Evolutionary conservation across 2,797 vertebrate genomes (phyloP), one percentile per base, ranked within the genome.

Genomic region (Alcedo quadribrachys): DNA sequence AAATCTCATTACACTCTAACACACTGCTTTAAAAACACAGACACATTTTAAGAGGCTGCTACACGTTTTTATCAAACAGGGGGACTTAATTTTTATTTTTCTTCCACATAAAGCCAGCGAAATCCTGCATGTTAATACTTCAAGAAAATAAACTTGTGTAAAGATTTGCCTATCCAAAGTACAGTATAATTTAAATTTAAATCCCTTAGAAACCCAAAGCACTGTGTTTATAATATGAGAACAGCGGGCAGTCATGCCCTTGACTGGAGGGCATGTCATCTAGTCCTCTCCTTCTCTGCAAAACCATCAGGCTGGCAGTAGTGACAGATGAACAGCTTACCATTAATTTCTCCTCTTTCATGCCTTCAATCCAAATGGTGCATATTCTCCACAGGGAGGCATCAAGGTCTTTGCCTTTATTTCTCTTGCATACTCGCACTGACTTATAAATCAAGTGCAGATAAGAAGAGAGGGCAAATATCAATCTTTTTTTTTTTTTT

Each of bases 251-350:
- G 97, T 95, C 96, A 77, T 98, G 97, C 97, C 98, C 98, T 98
- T 98, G 97, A 98, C 97, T 98, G 97, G 97, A 98, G 98, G 97
- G 97, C 97, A 98, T 97, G 96, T 97, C 96, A 94, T 98, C 97
- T 95, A 97, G 87, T 96, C 94, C 93, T 97, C 79, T 94, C 95
- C 92, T 97, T 97, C 96, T 95, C 95, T 96, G 96, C 91, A 95
- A 97, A 98, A 95, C 96, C 97, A 97, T 98, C 97, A 97, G 97
- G 89, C 97, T 98, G 97, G 98, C 98, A 98, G 97, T 97, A 94
- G 96, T 98, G 98, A 98, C 98, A 98, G 98, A 98, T 98, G 97
- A 98, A 98, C 97, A 98, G 97, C 97, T 98, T 98, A 98, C 97
- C 97, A 98, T 98, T 98, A 98, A 98, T 98, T 98, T 98, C 97